Conservation (phyloP, 2,113 vertebrate species). For the Rutilus rutilus region DNA sequence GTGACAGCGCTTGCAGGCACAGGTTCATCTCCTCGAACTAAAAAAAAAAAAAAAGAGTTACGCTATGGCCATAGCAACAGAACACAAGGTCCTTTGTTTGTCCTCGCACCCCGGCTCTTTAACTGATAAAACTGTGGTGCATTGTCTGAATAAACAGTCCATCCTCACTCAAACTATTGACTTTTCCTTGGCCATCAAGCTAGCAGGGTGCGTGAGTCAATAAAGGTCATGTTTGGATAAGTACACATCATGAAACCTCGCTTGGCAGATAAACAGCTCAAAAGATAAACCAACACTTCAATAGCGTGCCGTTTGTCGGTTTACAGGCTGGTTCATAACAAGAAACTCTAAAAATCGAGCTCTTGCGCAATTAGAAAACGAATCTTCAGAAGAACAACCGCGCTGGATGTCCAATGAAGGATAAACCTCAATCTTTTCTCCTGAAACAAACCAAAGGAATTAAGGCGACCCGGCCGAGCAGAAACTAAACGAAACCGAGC, state of each 20-base stretch:
- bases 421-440: constrained; percentile 37
- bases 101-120: constrained; percentile 29
- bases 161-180: constrained; percentile 74
- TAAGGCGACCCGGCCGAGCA: constrained; percentile 91
- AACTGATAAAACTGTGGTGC: constrained; percentile 51
- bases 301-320: background rate
- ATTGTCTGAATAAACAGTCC: constrained; percentile 75
- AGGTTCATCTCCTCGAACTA: constrained; percentile 4
- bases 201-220: constrained; percentile 62
- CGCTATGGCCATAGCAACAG: constrained; percentile 73
- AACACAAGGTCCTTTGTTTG: constrained; percentile 56
- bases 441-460: constrained; percentile 80
- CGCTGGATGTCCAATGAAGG: constrained; percentile 21
- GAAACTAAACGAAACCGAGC: constrained; percentile 77
- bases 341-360: constrained; percentile 7
- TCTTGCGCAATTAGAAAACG: constrained; percentile 31
- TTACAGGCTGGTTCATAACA: background rate
- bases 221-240: constrained; percentile 45
- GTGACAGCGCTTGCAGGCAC: constrained; percentile 61
- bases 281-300: constrained; percentile 8
- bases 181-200: constrained; percentile 74
- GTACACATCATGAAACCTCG: constrained; percentile 37
- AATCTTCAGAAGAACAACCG: background rate
- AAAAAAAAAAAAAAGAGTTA: constrained; percentile 45
- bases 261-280: background rate